phyloP scores from a whole-genome alignment of 2,113 vertebrate species.

The Machaerirhynchus nigripectus region DNA sequence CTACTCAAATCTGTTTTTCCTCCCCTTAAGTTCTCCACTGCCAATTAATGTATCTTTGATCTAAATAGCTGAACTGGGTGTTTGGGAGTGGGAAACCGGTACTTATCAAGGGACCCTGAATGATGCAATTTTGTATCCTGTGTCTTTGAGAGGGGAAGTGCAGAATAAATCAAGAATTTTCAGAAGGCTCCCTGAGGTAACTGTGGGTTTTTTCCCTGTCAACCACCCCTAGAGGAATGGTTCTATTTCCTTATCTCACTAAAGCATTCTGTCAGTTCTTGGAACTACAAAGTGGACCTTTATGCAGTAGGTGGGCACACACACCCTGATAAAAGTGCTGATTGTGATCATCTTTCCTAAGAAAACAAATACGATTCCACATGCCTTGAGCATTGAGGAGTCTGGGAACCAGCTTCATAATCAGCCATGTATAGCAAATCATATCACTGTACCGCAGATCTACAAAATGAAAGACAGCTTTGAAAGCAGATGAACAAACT shows the following conservation, averaged over 20 bases:
- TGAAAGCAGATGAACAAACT: constrained; percentile 10
- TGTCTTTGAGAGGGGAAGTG: not conserved
- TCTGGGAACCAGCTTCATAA: constrained; percentile 3
- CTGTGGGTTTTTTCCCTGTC: not conserved
- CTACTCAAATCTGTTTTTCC: not conserved
- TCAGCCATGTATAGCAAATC: not conserved
- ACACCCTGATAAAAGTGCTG: not conserved
- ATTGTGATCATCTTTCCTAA: not conserved
- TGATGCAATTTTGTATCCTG: not conserved
- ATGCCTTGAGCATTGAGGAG: not conserved
- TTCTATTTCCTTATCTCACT: constrained; percentile 42
- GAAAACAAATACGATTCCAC: constrained; percentile 30
- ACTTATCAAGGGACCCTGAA: constrained; percentile 11
- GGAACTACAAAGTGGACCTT: constrained; percentile 41
- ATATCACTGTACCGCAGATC: not conserved
- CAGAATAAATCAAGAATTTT: constrained; percentile 33
- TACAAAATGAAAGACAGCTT: not conserved
- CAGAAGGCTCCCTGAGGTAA: constrained; percentile 28
- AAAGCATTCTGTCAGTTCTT: constrained; percentile 57
- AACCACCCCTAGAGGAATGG: constrained; percentile 16
- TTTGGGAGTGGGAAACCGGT: not conserved
- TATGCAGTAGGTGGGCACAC: constrained; percentile 18
- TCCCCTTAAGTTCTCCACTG: not conserved
- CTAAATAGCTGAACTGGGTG: constrained; percentile 18
- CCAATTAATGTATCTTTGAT: constrained; percentile 46